phyloP scores from a whole-genome alignment of 2,113 vertebrate genomes.

The Myxocyprinus asiaticus region DNA sequence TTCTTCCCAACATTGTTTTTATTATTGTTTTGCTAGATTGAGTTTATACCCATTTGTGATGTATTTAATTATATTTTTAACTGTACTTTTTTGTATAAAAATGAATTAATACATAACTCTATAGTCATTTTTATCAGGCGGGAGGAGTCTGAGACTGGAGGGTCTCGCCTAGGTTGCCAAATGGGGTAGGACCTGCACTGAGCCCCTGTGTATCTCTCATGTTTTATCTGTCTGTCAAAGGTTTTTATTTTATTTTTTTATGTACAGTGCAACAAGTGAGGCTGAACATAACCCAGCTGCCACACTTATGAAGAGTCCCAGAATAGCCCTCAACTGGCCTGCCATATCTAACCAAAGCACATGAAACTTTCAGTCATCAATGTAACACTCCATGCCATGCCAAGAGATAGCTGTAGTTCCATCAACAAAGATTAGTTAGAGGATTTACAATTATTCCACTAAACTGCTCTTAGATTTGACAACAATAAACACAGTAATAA shows the following conservation, averaged over 20 bases:
- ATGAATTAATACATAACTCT: no score
- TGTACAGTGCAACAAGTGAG: conserved; percentile 66
- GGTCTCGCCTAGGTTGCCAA: no score
- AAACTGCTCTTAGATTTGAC: no score
- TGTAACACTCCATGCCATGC: conserved; percentile 67
- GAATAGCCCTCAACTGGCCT: conserved; percentile 68
- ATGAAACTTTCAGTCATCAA: conserved; percentile 70
- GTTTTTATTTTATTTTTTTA: conserved; percentile 63
- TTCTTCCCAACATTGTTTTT: no score
- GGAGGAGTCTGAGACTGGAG: no score
- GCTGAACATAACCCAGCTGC: conserved; percentile 73
- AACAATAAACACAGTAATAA: no score
- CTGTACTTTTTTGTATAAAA: no score
- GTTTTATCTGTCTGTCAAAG: conserved; percentile 68
- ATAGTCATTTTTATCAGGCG: no score
- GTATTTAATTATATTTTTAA: no score
- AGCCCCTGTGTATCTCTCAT: conserved; percentile 53
- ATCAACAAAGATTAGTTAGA: conserved; percentile 53
- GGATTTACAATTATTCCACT: conserved; percentile 44
- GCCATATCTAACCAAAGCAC: conserved; percentile 70
- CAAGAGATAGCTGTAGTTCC: conserved; percentile 35
- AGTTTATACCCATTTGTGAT: no score
- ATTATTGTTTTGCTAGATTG: no score
- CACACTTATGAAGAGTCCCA: conserved; percentile 71
- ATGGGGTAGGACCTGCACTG: no score